Evolutionary conservation across 2,888 invertebrate genomes (phyloP), one percentile per base, ranked within the genome.

Genomic region (Mesopsocus fuscifrons): DNA sequence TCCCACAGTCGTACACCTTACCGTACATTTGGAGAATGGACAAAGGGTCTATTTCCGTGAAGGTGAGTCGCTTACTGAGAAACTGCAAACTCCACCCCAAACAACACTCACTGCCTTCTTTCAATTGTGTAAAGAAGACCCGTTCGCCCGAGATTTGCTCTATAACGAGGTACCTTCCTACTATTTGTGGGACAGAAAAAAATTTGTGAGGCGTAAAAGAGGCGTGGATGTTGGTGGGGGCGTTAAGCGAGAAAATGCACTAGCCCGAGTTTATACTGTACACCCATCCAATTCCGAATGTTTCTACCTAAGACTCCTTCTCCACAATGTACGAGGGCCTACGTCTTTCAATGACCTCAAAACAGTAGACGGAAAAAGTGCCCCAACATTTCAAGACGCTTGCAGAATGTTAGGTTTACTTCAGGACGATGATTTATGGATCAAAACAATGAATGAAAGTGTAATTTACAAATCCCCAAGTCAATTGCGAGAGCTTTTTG

Each of bases 201-300:
- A 3, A 23, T 46, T 26, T 20, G 17, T 16, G 21, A 22, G n/a
- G 22, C 21, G 44, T 22, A 46, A 46, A 31, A 21, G 40, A 23
- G 46, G 45, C n/a, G 26, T 26, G 8, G 26, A 26, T 6, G 11
- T 9, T 26, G 6, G 6, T 26, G 8, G 8, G 8, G 26, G 11
- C 8, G 11, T 26, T 11, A 6, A 11, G 26, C 26, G 11, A 47
- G 46, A 48, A 35, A 32, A 44, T 11, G 50, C 50, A 26, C 45
- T 54, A 16, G 52, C 50, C n/a, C 47, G 51, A 44, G 46, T 55
- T 11, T 55, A 53, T 43, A 49, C 51, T 4, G 45, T 52, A 9
- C 53, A 56, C 51, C 51, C 51, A 15, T 47, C 35, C 17, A 47
- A 50, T 31, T 41, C 31, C 16, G 49, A 50, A 33, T 52, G 49